Base-by-base conservation (phyloP, 2,888 invertebrate species). In the Leptopilina myrica region DNA sequence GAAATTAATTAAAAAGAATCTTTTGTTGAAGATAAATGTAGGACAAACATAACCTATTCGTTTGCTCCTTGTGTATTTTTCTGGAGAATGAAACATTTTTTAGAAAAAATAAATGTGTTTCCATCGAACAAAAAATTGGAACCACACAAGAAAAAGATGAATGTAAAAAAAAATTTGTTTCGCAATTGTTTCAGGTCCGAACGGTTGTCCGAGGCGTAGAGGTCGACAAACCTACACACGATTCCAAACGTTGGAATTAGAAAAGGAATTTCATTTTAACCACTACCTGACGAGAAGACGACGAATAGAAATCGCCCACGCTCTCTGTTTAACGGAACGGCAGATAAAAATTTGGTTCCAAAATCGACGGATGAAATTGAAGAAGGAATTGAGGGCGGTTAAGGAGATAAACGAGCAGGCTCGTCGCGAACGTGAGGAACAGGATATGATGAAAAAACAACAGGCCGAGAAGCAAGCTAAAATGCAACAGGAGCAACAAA, bases 331-430 rank as follows among this genome's bases (percentile, higher is more conserved):
- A 88, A 98, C 98, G 87, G 98, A 98, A 93, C 94, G 98, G 89
- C 98, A 98, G 94, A 98, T 98, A 91, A 98, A 98, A 93, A 98
- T 98, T 92, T 97, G 97, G 97, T 98, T 98, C 93, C 98, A 98
- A 92, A 98, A 98, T 92, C 95, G 98, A 86, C 95, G 98, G 90
- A 98, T 98, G 98, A 98, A 98, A 92, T 94, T 98, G 93, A 98
- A 98, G 94, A 98, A 98, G 90, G 98, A 98, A 92, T 93, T 98
- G 87, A 94, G 98, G 88, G 97, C 97, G 75, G 97, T 98, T 76
- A 98, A 98, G 91, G 98, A 98, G 93, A 98, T 98, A 89, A 98
- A 98, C 93, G 98, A 98, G 91, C 98, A 98, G 88, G 98, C 97
- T 84, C 95, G 97, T 89, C 94, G 97, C 85, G 97, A 97, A 90